Evolutionary conservation across 2,113 vertebrate genomes (phyloP), one percentile per base, ranked within the genome.

Genomic region (Beaufortia kweichowensis): DNA sequence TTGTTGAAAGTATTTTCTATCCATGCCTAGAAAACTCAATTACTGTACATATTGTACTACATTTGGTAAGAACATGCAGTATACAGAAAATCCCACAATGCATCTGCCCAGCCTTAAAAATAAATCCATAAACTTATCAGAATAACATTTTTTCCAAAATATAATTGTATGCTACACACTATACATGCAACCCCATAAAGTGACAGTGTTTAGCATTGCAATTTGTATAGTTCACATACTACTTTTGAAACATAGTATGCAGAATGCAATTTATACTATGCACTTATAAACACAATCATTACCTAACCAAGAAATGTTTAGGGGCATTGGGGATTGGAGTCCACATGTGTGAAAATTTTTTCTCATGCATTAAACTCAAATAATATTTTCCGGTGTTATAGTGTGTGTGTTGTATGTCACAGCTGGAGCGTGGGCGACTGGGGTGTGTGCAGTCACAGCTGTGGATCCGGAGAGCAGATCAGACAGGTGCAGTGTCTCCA

Each of bases 401-500:
- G 2, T 39, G 35, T 64, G 64, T 65, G 67, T 66, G 31, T 26
- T 76, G 73, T 79, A 46, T 74, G 33, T 82, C 72, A 46, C 89
- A 96, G 95, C 84, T 96, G 95, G 95, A 92, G 90, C 19, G 68
- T 91, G 10, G 94, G 93, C 65, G 93, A 91, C 78, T 96, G 95
- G 95, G 92, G 91, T 23, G 7, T 1, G 35, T 96, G 95, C 87
- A 96, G 92, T 79, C 89, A 57, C 77, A 92, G 88, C 2, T 96
- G 95, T 14, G 94, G 94, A 1, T 85, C 88, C 48, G 95, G 95
- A 43, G 88, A 93, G 12, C 94, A 93, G 85, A 87, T 83, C 11
- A 87, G 93, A 3, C 85, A 78, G 4, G 88, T 94, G 68, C 91
- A 70, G 75, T 96, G 95, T 66, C 81, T 84, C 4, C 93, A 88